Conservation (phyloP, 2,113 vertebrate genomes). For the Crotalus horridus region DNA sequence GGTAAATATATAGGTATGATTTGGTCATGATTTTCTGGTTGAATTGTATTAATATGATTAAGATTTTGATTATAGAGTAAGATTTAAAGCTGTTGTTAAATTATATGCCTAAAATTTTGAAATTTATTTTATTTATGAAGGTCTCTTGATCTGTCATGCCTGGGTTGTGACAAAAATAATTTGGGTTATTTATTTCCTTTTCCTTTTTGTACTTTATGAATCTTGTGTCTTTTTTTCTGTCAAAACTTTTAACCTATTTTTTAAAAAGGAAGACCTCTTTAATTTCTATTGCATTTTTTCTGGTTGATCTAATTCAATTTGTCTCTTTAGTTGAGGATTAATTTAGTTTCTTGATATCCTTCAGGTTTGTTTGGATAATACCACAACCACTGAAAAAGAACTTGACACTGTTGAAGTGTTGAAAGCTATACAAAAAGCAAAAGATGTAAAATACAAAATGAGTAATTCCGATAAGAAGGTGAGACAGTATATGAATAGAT, state of each 20-base stretch:
- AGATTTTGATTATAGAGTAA: too few species aligned
- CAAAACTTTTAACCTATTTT: background rate
- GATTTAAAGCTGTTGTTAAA: too few species aligned
- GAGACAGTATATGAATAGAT: slow-evolving; percentile 4
- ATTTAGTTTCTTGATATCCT: background rate
- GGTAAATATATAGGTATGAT: too few species aligned
- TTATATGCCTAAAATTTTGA: background rate
- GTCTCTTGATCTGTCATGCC: background rate
- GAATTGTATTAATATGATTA: too few species aligned
- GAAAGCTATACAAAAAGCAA: slow-evolving; percentile 98
- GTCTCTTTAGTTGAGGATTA: background rate
- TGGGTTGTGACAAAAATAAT: background rate
- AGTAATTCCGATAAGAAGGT: slow-evolving; percentile 87
- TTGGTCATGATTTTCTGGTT: too few species aligned
- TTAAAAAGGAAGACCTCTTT: background rate
- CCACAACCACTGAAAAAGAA: slow-evolving; percentile 87
- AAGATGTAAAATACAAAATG: slow-evolving; percentile 88
- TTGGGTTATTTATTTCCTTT: background rate
- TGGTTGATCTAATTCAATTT: background rate
- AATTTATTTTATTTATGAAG: background rate
- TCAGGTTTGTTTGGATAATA: slow-evolving; percentile 88
- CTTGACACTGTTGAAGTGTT: slow-evolving; percentile 95
- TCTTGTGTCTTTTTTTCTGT: background rate
- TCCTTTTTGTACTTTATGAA: background rate
- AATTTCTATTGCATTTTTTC: background rate